A percentile compares a stretch with the other conserved stretches of the same genome.
These are phyloP conservation scores for Porphyrio hochstetteri DNA, from an alignment of 2,113 vertebrate species.

Conservation along the genomic window DNA sequence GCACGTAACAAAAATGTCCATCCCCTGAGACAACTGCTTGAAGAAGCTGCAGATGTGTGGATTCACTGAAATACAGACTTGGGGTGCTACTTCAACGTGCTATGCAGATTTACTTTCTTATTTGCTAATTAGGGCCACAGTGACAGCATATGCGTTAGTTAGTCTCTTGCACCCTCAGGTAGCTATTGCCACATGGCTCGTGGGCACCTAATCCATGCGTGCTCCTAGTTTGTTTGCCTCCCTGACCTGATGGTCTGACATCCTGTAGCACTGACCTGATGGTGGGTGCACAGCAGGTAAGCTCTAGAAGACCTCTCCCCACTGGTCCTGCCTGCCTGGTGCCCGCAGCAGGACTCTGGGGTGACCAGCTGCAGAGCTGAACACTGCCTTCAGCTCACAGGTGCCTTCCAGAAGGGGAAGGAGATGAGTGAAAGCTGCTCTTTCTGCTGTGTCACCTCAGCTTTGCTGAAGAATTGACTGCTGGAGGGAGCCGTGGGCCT, in stretches of 20 bases:
- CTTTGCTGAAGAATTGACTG: neutral
- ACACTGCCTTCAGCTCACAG: neutral
- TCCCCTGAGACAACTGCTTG: neutral
- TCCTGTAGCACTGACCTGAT: neutral
- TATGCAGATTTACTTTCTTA: neutral
- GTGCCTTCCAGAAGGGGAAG: neutral
- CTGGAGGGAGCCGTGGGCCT: fast-evolving
- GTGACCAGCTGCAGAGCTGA: neutral
- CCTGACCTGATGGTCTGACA: neutral
- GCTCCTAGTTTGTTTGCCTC: neutral
- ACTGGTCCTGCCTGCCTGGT: fast-evolving
- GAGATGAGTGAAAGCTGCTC: neutral
- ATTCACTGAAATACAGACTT: neutral
- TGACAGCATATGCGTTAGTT: neutral
- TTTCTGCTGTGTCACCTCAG: neutral
- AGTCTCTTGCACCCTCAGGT: neutral
- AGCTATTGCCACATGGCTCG: neutral
- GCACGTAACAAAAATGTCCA: neutral
- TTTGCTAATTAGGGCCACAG: neutral
- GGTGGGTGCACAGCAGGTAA: neutral
- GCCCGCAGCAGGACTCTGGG: fast-evolving
- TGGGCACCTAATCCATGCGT: fast-evolving
- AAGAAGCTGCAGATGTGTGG: neutral
- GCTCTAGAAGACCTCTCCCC: neutral
- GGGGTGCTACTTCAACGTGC: neutral